Evolutionary conservation across 2,113 vertebrate species (phyloP), one percentile per base, ranked within the genome.

Genomic region (Phocoena phocoena): DNA sequence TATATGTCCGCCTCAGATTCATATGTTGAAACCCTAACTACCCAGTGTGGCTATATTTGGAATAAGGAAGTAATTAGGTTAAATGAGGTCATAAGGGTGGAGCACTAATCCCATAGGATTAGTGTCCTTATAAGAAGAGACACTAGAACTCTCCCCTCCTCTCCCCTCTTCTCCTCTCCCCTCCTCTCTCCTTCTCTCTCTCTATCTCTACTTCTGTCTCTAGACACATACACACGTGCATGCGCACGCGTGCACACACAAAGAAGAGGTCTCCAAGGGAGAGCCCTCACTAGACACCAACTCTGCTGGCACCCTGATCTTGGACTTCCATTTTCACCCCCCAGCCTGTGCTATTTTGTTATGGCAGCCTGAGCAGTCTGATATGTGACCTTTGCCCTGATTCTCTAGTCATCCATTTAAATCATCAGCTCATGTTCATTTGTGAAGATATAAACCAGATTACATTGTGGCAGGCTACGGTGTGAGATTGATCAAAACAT

Each of bases 151-250:
- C 53, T 31, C 38, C 28, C 1, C 47, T 44, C 31, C 12, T 38
- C n/a, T 31, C 36, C 8, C 31, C 6, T 26, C 11, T 3, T 20
- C 31, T 77, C 41, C 15, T 23, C 20, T 36, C 3, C 13, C 23
- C 41, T 67, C 5, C 10, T 11, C 25, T 6, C 14, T 36, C 4
- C 1, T 3, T 8, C 1, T n/a, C 14, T 2, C 4, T 18, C 20
- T 55, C 6, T 13, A 17, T 44, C 0, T 36, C 2, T n/a, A 6
- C 1, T 2, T 25, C 4, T 60, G 1, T 3, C 74, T 47, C 20
- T 33, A 53, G 28, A 53, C 33, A 77, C 31, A 53, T 13, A 31
- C 9, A 77, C 31, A 4, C 1, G 8, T 23, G 2, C 58, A 10
- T 3, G 20, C 3, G 1, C 9, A 1, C 3, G 0, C 60, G 25